Base-by-base conservation (phyloP, 2,888 invertebrate species). In the Tachystola acroxantha region DNA sequence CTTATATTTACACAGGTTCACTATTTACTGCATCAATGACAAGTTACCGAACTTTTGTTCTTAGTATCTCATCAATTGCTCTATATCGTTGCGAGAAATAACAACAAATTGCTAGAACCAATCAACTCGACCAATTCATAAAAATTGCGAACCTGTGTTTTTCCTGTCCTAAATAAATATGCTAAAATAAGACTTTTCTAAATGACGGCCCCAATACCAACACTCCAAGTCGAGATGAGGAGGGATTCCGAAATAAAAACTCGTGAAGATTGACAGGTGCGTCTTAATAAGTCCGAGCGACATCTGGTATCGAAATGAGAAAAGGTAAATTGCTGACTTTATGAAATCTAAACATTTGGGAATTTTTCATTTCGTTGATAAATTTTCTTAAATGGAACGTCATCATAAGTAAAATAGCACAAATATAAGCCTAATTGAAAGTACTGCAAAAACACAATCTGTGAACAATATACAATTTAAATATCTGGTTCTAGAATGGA, bases 221-320 rank as follows among this genome's bases (percentile, higher is more conserved):
- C 69, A 79, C 78, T 84, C 58, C 57, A 74, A 61, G 60, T 68
- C 58, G 61, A 64, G 60, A 68, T 65, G 63, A 71, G 64, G 71
- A 70, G 74, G 70, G 67, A 64, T 64, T 68, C 58, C 42, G 62
- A 64, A 84, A 85, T 81, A 82, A 85, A 82, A 85, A 81, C 46
- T 50, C 63, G 62, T 52, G 57, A 72, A 84, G 85, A 86, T 86
- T 86, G 86, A 86, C 86, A 86, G 86, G 86, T 86, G 86, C 80
- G 82, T 78, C 82, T 81, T 86, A 86, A 85, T 86, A 86, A 85
- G 75, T 64, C 50, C 51, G 66, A 6, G 73, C 71, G 69, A 73
- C 85, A 84, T 79, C 76, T 85, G 86, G 64, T 64, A 48, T 46
- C 58, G 66, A 78, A 86, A 86, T 81, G 79, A 81, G 78, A 78